Conservation (phyloP, 2,888 invertebrate genomes). For the Apodemia hepburni region DNA sequence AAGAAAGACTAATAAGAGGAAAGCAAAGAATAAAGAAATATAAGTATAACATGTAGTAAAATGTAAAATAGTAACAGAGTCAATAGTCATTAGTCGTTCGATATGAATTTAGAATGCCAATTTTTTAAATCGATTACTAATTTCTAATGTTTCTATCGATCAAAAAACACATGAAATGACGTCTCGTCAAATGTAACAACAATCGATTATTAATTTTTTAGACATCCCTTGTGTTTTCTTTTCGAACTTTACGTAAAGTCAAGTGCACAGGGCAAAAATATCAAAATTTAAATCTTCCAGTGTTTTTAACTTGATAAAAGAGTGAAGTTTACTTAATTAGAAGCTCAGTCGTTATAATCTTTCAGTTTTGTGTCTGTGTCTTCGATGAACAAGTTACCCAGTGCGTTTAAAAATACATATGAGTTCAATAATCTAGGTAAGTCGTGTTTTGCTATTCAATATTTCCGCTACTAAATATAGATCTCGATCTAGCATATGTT, state of each 20-base stretch:
- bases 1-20: too few species aligned
- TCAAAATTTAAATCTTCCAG: neutral
- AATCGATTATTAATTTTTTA: neutral
- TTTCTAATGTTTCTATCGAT: neutral
- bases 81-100: too few species aligned
- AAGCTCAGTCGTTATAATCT: neutral
- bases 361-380: neutral
- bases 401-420: neutral
- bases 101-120: too few species aligned
- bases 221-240: neutral
- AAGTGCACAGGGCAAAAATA: neutral
- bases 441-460: neutral
- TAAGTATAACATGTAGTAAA: too few species aligned
- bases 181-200: neutral
- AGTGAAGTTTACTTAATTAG: neutral
- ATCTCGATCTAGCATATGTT: neutral
- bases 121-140: too few species aligned
- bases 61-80: too few species aligned
- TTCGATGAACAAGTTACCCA: neutral
- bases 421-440: slow-evolving; percentile 13
- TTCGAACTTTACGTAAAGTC: neutral
- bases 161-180: too few species aligned
- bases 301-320: neutral
- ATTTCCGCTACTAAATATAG: slow-evolving; percentile 10
- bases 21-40: too few species aligned